Evolutionary conservation across 2,797 vertebrate species (phyloP), one percentile per base, ranked within the genome.

Genomic region (Coracias cyanogaster): DNA sequence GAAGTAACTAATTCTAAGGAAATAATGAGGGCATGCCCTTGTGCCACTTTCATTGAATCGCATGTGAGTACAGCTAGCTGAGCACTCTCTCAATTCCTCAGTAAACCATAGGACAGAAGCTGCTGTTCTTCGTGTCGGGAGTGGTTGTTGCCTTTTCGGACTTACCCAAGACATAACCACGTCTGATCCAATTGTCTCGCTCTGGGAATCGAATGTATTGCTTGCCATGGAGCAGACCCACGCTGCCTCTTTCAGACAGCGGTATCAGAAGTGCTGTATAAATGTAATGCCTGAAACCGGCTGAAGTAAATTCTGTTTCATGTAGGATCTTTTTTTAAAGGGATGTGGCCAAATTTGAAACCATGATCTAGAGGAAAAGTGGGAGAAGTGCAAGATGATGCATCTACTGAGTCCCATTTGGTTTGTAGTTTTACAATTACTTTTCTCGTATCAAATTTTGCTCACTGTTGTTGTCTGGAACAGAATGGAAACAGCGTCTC

Each of bases 401-500:
- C 81, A 55, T 77, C 81, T 78, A 5, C 76, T 22, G 54, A 80
- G 39, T 83, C 65, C 76, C n/a, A 26, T 15, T 61, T 83, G 77
- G 80, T 96, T 86, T 82, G 41, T 65, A 67, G 41, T 80, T 94
- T 92, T 85, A 64, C 81, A 35, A 4, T 86, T 90, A n/a, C 41
- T 86, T 91, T 65, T 71, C 60, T 88, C 83, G 14, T 8, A 49
- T 72, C 21, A 58, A 28, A 48, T 48, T 87, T 85, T 87, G 49
- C 83, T 95, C 88, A 62, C 95, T 6, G 0, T 49, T 58, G 64
- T 83, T 69, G 22, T 90, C 78, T 91, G 93, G 89, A 95, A 89
- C 93, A 92, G 94, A 93, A 94, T 77, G 86, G 91, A 96, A 96
- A 66, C 93, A 67, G 94, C 93, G 33, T 93, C 73, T 69, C 82